A percentile compares a stretch with the other conserved stretches of the same genome.
These are phyloP conservation scores for Astyanax mexicanus DNA, from an alignment of 2,797 vertebrate genomes.

Conservation along the genomic window DNA sequence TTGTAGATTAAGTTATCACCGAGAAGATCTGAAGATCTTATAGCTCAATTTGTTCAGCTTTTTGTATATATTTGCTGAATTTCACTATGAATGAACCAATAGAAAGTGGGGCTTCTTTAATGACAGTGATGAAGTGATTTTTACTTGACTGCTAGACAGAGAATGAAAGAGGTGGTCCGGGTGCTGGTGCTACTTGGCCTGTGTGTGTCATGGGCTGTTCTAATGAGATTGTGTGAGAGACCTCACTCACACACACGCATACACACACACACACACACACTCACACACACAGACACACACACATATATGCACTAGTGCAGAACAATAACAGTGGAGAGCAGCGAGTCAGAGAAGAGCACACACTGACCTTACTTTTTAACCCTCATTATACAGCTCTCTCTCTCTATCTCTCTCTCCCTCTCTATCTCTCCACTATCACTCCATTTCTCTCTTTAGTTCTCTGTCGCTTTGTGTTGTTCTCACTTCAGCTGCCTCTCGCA, in stretches of 20 bases:
- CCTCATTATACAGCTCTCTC: slow-evolving; percentile 49
- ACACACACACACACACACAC: too few relatives aligned
- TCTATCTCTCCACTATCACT: slow-evolving; percentile 27
- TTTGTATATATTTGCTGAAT: too few relatives aligned
- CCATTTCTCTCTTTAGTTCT: slow-evolving; percentile 19
- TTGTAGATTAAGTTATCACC: too few relatives aligned
- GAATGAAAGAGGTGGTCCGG: neutral
- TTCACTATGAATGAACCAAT: too few relatives aligned
- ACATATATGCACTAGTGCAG: slow-evolving; percentile 19
- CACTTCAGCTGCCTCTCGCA: slow-evolving; percentile 43
- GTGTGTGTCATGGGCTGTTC: neutral
- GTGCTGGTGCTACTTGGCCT: slow-evolving; percentile 5
- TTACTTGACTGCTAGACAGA: neutral
- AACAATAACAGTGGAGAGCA: slow-evolving; percentile 48
- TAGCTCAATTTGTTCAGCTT: too few relatives aligned
- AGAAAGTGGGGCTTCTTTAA: too few relatives aligned
- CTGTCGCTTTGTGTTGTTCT: slow-evolving; percentile 25
- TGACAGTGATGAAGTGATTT: neutral
- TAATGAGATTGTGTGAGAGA: neutral
- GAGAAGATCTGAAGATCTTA: too few relatives aligned
- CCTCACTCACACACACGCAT: neutral
- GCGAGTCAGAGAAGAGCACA: slow-evolving; percentile 26
- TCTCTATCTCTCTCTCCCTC: slow-evolving; percentile 28
- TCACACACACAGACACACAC: neutral
- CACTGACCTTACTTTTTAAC: slow-evolving; percentile 44